Conservation (phyloP, 1,140 invertebrate genomes). For the Drosophila cardini region DNA sequence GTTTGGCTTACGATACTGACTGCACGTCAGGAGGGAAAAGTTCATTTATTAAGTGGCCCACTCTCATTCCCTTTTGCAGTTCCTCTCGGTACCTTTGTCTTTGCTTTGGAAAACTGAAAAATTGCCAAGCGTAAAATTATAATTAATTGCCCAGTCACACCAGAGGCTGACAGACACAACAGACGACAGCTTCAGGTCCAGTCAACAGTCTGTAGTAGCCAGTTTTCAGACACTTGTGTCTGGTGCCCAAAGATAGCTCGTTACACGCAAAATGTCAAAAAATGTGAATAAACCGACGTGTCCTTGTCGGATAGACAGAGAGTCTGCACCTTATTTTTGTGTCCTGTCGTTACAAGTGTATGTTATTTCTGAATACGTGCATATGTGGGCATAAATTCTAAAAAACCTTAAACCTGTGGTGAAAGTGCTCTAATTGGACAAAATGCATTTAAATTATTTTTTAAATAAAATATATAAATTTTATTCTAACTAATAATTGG, state of each 20-base stretch:
- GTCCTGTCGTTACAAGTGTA: neutral
- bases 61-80: conserved; percentile 1
- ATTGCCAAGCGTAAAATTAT: conserved; percentile 78
- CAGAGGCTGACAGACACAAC: conserved; percentile 52
- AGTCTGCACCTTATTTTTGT: conserved; percentile 4
- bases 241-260: conserved; percentile 37
- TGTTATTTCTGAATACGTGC: neutral
- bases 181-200: neutral
- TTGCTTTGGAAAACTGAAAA: conserved; percentile 59
- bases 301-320: conserved; percentile 36
- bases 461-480: too few species aligned
- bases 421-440: conserved; percentile 19
- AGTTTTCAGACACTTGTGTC: neutral
- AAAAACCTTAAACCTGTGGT: neutral
- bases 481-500: neutral
- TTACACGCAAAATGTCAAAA: conserved; percentile 48
- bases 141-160: conserved; percentile 70
- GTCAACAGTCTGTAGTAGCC: neutral
- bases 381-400: conserved; percentile 6
- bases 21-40: neutral
- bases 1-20: neutral
- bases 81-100: neutral
- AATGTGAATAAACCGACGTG: conserved; percentile 27
- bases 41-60: conserved; percentile 45
- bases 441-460: conserved; percentile 14